Base-by-base conservation (phyloP, 2,888 invertebrate species). In the Lampropteryx suffumata region DNA sequence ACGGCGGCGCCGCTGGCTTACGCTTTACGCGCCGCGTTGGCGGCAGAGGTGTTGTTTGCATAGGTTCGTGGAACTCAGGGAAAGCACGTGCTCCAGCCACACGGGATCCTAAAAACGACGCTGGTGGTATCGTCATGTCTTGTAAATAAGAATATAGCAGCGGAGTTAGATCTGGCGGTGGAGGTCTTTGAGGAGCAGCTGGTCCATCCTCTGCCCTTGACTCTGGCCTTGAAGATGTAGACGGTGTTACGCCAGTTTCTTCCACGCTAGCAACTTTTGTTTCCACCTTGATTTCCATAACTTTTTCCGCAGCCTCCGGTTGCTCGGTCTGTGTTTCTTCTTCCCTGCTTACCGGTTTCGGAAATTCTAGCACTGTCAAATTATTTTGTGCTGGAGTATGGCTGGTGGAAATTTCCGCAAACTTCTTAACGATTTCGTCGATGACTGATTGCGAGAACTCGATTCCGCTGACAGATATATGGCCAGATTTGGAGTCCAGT, bases 391-490 rank as follows among this genome's bases (percentile, higher is more conserved):
- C 33, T 2, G 64, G 57, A 11, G 59, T 50, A 13, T 69, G 65
- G 27, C 44, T 69, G 2, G 89, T 82, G 11, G 88, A 79, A 62
- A 91, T 82, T 69, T 91, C 89, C 34, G 91, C 80, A 64, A 91
- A 90, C 54, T 90, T 92, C 79, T 79, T 84, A 1, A 94, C 92
- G 46, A 94, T 92, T 67, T 94, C 92, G 63, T 94, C 93, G 43
- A 94, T 92, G 45, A 95, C 92, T 4, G 93, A 92, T 17, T 93
- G 92, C 0, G 94, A 94, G 61, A 94, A 88, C 71, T 94, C 94
- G 39, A 95, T 91, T 47, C 94, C 94, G 63, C 92, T 92, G 0
- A 94, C 91, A 43, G 92, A 92, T 55, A 95, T 86, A 61, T 93
- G 92, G 0, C 94, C 94, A 0, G 93, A 92, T 70, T 93, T 93